These are phyloP conservation scores for Laticauda laticaudata DNA, from an alignment of 2,113 vertebrate genomes.

Conservation along the genomic window DNA sequence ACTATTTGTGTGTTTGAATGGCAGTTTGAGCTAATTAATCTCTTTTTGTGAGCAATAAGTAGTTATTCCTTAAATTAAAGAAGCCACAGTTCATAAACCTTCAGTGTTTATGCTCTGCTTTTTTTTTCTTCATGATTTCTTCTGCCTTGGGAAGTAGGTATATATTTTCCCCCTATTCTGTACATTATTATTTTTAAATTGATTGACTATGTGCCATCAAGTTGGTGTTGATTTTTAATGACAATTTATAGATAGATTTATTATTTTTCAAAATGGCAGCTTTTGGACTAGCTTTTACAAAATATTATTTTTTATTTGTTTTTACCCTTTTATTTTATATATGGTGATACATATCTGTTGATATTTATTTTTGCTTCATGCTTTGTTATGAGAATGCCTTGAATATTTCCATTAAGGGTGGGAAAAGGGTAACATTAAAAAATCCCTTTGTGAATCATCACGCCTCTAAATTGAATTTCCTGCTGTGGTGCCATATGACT, in stretches of 20 bases:
- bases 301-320: neutral
- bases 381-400: neutral
- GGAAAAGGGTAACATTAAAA: neutral
- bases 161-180: neutral
- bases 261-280: neutral
- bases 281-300: neutral
- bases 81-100: neutral
- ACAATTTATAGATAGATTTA: neutral
- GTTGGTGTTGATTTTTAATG: neutral
- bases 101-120: neutral
- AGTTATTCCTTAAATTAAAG: neutral
- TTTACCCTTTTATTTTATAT: neutral
- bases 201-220: neutral
- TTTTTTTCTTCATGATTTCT: neutral
- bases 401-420: neutral
- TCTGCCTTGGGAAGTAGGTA: neutral
- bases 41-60: neutral
- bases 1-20: neutral
- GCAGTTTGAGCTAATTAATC: neutral
- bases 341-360: neutral
- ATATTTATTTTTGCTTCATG: neutral
- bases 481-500: neutral
- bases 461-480: neutral
- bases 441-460: neutral
- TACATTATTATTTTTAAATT: neutral